Evolutionary conservation across 1,140 invertebrate species (phyloP).

Genomic region (Ericerus pela): DNA sequence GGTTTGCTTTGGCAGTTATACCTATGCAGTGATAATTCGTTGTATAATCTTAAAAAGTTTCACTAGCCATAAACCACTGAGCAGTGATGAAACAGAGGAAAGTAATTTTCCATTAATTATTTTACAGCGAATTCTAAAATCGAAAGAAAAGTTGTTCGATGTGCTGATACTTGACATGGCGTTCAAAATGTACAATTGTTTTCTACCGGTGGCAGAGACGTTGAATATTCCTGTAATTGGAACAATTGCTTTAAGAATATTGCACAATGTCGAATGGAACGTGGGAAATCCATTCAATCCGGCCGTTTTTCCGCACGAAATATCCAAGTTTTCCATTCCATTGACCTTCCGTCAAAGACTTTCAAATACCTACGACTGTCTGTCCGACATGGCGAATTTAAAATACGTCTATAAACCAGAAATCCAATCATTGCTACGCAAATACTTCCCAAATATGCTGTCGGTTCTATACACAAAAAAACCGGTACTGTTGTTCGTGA

Average conservation of each 20-base stretch:
- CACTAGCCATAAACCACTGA: too few species aligned
- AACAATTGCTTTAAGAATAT: neutral
- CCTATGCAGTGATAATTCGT: too few species aligned
- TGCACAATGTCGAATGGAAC: neutral
- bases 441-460: neutral
- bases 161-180: neutral
- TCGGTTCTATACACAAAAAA: neutral
- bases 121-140: neutral
- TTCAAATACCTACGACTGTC: neutral
- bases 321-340: neutral
- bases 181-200: neutral
- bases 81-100: too few species aligned
- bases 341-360: too few species aligned
- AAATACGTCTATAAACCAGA: too few species aligned
- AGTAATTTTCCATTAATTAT: too few species aligned
- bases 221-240: neutral
- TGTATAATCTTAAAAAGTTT: too few species aligned
- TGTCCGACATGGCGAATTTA: too few species aligned
- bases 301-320: neutral
- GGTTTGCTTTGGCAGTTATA: too few species aligned
- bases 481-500: neutral
- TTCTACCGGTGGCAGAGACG: neutral
- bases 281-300: neutral
- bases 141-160: neutral
- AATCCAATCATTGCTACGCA: too few species aligned